These are phyloP conservation scores for Pachyseris speciosa DNA, from an alignment of 64 coral and sea anemone genomes.

Conservation along the genomic window DNA sequence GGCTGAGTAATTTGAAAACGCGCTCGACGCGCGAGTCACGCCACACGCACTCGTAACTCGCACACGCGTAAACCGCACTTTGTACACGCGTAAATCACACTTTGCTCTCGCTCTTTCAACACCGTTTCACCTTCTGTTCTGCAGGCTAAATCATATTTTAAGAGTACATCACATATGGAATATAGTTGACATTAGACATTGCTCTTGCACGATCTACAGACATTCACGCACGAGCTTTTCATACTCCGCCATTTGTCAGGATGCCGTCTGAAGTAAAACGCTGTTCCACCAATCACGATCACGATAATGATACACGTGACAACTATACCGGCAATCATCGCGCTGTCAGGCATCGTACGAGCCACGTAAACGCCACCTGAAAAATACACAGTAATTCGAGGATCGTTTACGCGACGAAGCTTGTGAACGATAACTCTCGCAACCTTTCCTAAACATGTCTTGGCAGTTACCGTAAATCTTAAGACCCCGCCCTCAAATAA, in stretches of 20 bases:
- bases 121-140: not conserved
- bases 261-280: conserved; percentile 77
- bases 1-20: no score
- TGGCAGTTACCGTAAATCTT: no score
- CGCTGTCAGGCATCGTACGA: conserved; percentile 69
- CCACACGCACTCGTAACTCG: no score
- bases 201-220: conserved; percentile 64
- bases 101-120: not conserved
- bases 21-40: no score
- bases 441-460: no score
- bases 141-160: not conserved
- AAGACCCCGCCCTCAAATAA: no score
- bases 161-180: not conserved
- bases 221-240: conserved; percentile 29
- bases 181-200: conserved; percentile 41
- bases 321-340: conserved; percentile 79
- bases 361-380: conserved; percentile 87
- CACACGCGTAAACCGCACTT: no score
- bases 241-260: conserved; percentile 72
- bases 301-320: conserved; percentile 62
- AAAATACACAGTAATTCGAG: no score
- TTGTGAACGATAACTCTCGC: no score
- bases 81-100: no score
- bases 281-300: conserved; percentile 67
- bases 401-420: no score